phyloP scores from a whole-genome alignment of 2,888 invertebrate species.

The Dynastes grantii region DNA sequence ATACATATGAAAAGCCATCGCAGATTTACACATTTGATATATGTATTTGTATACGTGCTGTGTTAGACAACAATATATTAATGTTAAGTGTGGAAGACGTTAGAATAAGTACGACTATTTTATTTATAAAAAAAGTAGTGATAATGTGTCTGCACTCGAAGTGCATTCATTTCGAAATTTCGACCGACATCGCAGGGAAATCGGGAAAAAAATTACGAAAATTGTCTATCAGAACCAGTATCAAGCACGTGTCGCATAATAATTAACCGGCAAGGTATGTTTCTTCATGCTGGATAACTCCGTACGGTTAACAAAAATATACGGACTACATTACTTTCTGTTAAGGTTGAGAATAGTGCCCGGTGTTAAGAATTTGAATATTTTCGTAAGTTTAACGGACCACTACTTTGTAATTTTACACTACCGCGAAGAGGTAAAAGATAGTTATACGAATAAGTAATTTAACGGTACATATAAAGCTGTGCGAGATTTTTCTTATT shows the following conservation, averaged over 20 bases:
- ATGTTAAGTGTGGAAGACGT: background rate
- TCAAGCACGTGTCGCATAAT: constrained; percentile 39
- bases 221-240: constrained; percentile 24
- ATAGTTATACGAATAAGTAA: constrained; percentile 15
- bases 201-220: constrained; percentile 39
- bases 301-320: background rate
- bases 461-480: constrained; percentile 38
- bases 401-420: background rate
- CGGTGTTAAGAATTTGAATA: constrained; percentile 11
- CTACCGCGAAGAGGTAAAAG: constrained; percentile 25
- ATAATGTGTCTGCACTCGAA: background rate
- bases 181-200: constrained; percentile 20
- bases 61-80: too few relatives aligned
- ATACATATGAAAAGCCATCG: background rate
- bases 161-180: constrained; percentile 16
- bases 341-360: constrained; percentile 3
- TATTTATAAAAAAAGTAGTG: constrained; percentile 10
- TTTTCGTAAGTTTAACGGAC: constrained; percentile 27
- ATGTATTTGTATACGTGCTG: background rate
- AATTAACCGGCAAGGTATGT: constrained; percentile 33
- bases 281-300: constrained; percentile 13
- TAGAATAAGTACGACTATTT: background rate
- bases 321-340: background rate
- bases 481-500: background rate
- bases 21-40: background rate